Percentiles rank a stretch among this genome's conserved stretches.
phyloP scores from a whole-genome alignment of 2,113 vertebrate species.

The Tursiops truncatus region DNA sequence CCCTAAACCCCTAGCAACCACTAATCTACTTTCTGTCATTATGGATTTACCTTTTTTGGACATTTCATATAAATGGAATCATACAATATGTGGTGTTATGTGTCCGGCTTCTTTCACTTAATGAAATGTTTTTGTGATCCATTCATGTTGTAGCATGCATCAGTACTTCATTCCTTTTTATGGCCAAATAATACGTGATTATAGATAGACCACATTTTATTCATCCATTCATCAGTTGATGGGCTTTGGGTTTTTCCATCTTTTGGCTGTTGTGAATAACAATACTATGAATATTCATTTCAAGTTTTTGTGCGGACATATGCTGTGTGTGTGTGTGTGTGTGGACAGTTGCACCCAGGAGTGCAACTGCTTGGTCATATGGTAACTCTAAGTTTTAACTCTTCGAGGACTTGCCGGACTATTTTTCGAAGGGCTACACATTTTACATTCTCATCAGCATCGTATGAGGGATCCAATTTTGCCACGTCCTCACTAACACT shows the following conservation, averaged over 20 bases:
- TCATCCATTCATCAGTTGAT: background rate
- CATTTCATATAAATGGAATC: background rate
- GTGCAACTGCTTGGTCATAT: background rate
- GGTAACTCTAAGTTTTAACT: background rate
- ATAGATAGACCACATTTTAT: background rate
- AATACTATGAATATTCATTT: background rate
- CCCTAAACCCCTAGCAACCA: background rate
- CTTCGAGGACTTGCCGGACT: constrained; percentile 4
- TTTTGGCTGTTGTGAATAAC: constrained; percentile 6
- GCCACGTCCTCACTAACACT: background rate
- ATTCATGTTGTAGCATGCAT: background rate
- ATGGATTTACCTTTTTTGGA: background rate
- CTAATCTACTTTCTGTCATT: background rate
- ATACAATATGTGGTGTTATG: background rate
- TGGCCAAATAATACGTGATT: background rate
- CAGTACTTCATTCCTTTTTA: background rate
- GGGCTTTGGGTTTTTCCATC: background rate
- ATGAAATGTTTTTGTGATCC: background rate
- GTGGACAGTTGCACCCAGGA: background rate
- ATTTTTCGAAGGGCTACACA: background rate
- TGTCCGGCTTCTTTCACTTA: background rate
- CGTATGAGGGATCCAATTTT: background rate
- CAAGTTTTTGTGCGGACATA: background rate
- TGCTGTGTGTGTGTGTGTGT: background rate
- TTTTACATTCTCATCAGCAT: background rate